These are phyloP conservation scores for Bedellia somnulentella DNA, from an alignment of 2,888 invertebrate genomes.

Conservation along the genomic window DNA sequence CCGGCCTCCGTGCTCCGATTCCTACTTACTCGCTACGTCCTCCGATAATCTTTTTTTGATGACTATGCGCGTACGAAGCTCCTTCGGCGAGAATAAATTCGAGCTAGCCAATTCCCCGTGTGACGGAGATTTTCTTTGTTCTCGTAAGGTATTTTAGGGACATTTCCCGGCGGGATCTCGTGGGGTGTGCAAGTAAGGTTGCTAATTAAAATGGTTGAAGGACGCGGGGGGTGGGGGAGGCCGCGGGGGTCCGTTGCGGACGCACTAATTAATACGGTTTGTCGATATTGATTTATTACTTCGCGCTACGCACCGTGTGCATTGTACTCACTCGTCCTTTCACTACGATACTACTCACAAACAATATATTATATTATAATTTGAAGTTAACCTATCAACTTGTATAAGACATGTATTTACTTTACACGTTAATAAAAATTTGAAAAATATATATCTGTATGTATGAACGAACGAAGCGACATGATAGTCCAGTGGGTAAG, in stretches of 20 bases:
- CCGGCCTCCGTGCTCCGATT: constrained; percentile 27
- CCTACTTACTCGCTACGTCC: constrained; percentile 48
- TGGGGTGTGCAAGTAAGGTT: constrained; percentile 12
- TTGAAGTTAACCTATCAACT: no score
- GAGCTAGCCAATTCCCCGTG: neutral
- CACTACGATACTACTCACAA: no score
- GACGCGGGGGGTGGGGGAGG: constrained; percentile 13
- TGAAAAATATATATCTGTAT: no score
- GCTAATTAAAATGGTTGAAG: constrained; percentile 54
- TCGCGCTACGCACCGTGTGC: no score
- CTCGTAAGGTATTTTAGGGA: neutral
- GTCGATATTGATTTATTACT: constrained; percentile 50
- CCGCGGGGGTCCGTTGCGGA: constrained; percentile 31
- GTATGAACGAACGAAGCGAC: no score
- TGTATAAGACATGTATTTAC: no score
- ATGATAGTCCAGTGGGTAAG: no score
- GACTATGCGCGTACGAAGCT: constrained; percentile 16
- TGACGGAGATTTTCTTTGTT: neutral
- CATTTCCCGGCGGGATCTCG: constrained; percentile 5
- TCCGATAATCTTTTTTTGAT: constrained; percentile 54
- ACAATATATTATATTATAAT: no score
- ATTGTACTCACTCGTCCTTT: no score
- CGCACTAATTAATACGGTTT: constrained; percentile 60
- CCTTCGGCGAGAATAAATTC: no score
- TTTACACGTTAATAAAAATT: no score